phyloP scores from a whole-genome alignment of 2,113 vertebrate species.

The Phalacrocorax carbo region DNA sequence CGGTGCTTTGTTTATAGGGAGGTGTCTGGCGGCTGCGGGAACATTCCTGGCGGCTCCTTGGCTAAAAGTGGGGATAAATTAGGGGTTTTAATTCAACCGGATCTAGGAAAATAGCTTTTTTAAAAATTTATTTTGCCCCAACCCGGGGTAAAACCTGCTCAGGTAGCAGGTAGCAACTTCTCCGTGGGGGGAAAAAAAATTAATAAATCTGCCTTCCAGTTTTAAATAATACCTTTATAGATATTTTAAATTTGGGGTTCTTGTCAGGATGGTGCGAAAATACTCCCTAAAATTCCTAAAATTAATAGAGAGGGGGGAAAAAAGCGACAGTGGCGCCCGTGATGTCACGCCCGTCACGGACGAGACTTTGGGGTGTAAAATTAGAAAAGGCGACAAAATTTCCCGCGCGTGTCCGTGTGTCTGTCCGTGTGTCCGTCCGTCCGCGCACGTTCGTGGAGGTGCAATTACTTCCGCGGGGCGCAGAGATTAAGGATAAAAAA shows the following conservation, averaged over 20 bases:
- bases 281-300: not conserved
- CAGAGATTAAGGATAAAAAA: not conserved
- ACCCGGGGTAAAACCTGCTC: not conserved
- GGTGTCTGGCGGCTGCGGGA: not conserved
- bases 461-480: not conserved
- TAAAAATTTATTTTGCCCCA: not conserved
- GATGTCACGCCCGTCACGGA: constrained; percentile 50
- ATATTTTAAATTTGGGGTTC: not conserved
- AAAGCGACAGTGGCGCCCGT: not conserved
- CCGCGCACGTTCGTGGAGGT: not conserved
- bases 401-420: not conserved
- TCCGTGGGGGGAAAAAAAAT: accelerated
- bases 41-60: not conserved
- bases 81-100: no score
- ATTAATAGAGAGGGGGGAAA: not conserved
- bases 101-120: not conserved
- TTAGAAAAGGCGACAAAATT: not conserved
- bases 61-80: not conserved
- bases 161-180: not conserved
- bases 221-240: not conserved
- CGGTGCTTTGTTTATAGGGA: not conserved
- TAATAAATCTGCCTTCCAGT: not conserved
- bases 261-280: not conserved
- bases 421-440: accelerated
- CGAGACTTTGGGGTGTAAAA: constrained; percentile 11